Evolutionary conservation across 2,888 invertebrate species (phyloP), one percentile per base, ranked within the genome.

Genomic region (Automeris io): DNA sequence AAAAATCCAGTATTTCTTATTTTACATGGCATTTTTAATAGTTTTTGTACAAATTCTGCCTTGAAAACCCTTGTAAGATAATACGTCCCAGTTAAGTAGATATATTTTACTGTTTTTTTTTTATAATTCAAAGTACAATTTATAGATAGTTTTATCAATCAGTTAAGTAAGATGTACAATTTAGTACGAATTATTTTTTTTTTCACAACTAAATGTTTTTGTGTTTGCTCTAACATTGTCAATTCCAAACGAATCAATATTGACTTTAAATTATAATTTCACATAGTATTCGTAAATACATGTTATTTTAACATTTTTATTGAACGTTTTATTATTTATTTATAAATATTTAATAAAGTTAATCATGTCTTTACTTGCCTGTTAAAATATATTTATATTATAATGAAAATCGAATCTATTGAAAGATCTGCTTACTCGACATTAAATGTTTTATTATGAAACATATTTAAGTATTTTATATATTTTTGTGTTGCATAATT

Each of bases 401-500:
- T 23, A 24, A 19, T 33, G 33, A 21, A 21, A 24, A 39, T 61
- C 58, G 50, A 51, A 58, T 49, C 46, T 51, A 45, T 42, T 45
- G 41, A 47, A 37, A 45, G 50, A 61, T 59, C 57, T 50, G 42
- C 13, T 51, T n/a, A n/a, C n/a, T 34, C 16, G 21, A 34, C 13
- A 13, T 22, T 22, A 13, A 9, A 23, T n/a, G 35, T 43, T 43
- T 43, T 33, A 33, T 36, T 40, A 42, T 44, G 33, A 22, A 23
- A 34, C 33, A 22, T 22, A 33, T 33, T 19, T 31, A 22, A 18
- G 39, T 39, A 42, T 39, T 41, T 42, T 34, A 33, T 39, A 41
- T 41, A 38, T 43, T 76, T 74, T 75, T 71, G 65, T 75, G 72
- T 82, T 82, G 74, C 74, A 65, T 82, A 80, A 81, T 80, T 82